phyloP scores from a whole-genome alignment of 2,113 vertebrate species.

The Sigmodon hispidus region DNA sequence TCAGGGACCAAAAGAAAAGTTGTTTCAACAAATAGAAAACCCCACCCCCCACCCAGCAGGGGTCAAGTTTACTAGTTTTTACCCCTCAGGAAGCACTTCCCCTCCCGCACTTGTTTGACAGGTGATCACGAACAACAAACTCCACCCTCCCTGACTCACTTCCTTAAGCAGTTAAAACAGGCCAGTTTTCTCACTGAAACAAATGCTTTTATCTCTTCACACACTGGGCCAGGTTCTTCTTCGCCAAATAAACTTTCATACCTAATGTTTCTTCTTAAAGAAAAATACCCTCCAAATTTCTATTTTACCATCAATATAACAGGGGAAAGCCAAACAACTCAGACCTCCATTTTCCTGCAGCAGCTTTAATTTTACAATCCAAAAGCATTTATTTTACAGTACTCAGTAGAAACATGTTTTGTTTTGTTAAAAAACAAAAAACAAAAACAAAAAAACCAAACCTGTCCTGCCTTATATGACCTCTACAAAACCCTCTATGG shows the following conservation, averaged over 20 bases:
- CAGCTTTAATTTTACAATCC: constrained; percentile 55
- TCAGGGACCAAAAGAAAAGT: constrained; percentile 49
- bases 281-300: neutral
- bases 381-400: constrained; percentile 69
- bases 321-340: neutral
- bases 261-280: neutral
- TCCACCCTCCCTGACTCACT: neutral
- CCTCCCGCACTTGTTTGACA: constrained; percentile 62
- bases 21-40: neutral
- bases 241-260: neutral
- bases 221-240: neutral
- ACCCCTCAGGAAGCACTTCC: constrained; percentile 18
- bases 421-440: no score
- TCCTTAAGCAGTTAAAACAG: neutral
- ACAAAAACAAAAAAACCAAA: neutral
- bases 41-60: neutral
- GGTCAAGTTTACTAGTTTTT: constrained; percentile 60
- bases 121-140: constrained; percentile 32
- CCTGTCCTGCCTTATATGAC: constrained; percentile 40
- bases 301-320: neutral
- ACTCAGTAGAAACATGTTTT: constrained; percentile 43
- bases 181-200: neutral
- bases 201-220: constrained; percentile 50
- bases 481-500: constrained; percentile 24
- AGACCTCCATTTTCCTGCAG: constrained; percentile 44